Evolutionary conservation across 2,113 vertebrate genomes (phyloP).

Genomic region (Thinocorus orbignyianus): DNA sequence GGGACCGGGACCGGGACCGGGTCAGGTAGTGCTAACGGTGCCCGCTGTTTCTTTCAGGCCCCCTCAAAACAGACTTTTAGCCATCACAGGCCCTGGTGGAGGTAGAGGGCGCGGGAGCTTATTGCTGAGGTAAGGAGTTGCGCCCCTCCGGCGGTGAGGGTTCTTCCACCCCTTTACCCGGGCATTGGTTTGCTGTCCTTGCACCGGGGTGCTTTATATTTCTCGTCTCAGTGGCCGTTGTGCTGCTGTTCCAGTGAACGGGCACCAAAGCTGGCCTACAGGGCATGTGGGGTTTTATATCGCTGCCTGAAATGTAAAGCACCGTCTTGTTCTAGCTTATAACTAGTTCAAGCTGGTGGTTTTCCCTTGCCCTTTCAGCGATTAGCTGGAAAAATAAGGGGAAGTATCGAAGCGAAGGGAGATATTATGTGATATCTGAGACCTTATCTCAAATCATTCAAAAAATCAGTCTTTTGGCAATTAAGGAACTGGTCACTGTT

Average conservation of each 20-base stretch:
- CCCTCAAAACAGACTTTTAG: constrained; percentile 85
- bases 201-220: accelerated
- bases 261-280: accelerated
- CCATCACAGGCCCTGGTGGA: constrained; percentile 93
- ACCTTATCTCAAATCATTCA: neutral
- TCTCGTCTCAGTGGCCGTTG: accelerated
- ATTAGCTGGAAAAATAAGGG: neutral
- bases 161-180: too few relatives aligned
- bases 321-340: accelerated
- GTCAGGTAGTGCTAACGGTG: neutral
- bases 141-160: accelerated
- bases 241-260: too few relatives aligned
- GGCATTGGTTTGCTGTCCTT: accelerated
- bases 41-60: constrained; percentile 74
- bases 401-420: neutral
- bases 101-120: constrained; percentile 96
- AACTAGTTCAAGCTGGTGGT: neutral
- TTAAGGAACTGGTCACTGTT: neutral
- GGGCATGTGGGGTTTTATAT: neutral
- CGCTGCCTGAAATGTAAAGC: neutral
- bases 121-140: constrained; percentile 85
- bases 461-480: neutral
- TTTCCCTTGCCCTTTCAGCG: neutral
- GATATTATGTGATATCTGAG: neutral
- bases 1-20: too few relatives aligned